These are phyloP conservation scores for Echiichthys vipera DNA, from an alignment of 2,797 vertebrate species.

Conservation along the genomic window DNA sequence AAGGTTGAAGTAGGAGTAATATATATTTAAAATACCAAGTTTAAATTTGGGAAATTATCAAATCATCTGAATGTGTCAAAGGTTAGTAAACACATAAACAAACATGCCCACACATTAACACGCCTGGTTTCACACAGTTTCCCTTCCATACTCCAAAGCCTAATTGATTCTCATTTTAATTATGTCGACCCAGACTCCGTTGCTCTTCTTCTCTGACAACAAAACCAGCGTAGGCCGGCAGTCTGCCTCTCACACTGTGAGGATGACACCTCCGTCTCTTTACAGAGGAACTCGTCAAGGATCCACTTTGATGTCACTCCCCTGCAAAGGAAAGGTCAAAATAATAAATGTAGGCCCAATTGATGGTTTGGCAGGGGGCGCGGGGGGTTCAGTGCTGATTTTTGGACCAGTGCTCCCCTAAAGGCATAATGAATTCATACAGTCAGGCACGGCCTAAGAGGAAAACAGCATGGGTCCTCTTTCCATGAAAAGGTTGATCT, in stretches of 20 bases:
- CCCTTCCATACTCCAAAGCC: conserved; percentile 56
- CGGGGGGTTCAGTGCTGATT: conserved; percentile 68
- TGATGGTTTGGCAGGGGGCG: conserved; percentile 77
- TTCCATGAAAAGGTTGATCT: conserved; percentile 81
- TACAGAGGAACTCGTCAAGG: conserved; percentile 67
- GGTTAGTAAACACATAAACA: conserved; percentile 3
- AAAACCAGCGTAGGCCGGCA: conserved; percentile 70
- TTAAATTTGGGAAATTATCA: not conserved
- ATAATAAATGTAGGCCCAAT: conserved; percentile 89
- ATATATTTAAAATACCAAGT: not conserved
- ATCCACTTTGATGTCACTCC: conserved; percentile 83
- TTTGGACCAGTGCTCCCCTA: conserved; percentile 76
- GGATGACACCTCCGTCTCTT: conserved; percentile 76
- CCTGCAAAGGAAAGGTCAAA: conserved; percentile 87
- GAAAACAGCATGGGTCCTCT: conserved; percentile 75
- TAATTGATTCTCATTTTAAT: conserved; percentile 85
- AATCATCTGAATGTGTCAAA: not conserved
- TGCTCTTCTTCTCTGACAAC: conserved; percentile 75
- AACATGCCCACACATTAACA: conserved; percentile 27
- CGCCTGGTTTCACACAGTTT: conserved; percentile 22
- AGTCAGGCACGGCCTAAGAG: conserved; percentile 79
- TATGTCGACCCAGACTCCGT: conserved; percentile 71
- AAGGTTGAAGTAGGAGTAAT: not conserved
- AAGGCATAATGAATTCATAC: conserved; percentile 85
- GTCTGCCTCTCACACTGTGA: conserved; percentile 81